Evolutionary conservation across 2,888 invertebrate genomes (phyloP).

Genomic region (Mystacides longicornis): DNA sequence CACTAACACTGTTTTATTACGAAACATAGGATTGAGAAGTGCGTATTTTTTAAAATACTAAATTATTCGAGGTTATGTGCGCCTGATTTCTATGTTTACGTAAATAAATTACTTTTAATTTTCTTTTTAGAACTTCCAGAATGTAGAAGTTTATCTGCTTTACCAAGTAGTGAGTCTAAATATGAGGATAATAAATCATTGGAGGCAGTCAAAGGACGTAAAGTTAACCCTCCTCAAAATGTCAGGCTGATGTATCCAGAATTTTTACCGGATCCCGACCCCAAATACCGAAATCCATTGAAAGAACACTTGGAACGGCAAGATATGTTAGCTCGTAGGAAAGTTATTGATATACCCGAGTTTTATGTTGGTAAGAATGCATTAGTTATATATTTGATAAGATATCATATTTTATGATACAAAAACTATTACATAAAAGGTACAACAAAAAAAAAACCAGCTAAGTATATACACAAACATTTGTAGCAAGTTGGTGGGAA

Average conservation of each 20-base stretch:
- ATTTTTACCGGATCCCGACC: slow-evolving; percentile 82
- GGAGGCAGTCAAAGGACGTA: slow-evolving; percentile 10
- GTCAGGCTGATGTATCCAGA: slow-evolving; percentile 74
- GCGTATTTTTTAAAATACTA: neutral
- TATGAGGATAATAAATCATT: neutral
- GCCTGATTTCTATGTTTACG: slow-evolving; percentile 1
- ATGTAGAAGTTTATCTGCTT: slow-evolving; percentile 14
- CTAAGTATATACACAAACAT: no score
- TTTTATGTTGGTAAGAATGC: slow-evolving; percentile 84
- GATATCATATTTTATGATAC: no score
- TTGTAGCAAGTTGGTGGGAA: no score
- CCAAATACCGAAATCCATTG: slow-evolving; percentile 67
- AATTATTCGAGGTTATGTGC: slow-evolving; percentile 18
- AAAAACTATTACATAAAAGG: no score
- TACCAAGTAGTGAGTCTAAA: slow-evolving; percentile 7
- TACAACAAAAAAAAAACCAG: no score
- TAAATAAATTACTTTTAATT: slow-evolving; percentile 6
- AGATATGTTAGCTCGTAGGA: slow-evolving; percentile 86
- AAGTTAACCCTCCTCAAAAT: slow-evolving; percentile 37
- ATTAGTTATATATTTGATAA: neutral
- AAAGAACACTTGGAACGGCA: slow-evolving; percentile 82
- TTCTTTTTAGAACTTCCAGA: slow-evolving; percentile 7
- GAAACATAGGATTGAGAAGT: neutral
- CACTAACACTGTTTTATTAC: neutral
- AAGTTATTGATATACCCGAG: slow-evolving; percentile 84